Base-by-base conservation (phyloP, 2,797 vertebrate species). In the Halcyon smyrnensis region DNA sequence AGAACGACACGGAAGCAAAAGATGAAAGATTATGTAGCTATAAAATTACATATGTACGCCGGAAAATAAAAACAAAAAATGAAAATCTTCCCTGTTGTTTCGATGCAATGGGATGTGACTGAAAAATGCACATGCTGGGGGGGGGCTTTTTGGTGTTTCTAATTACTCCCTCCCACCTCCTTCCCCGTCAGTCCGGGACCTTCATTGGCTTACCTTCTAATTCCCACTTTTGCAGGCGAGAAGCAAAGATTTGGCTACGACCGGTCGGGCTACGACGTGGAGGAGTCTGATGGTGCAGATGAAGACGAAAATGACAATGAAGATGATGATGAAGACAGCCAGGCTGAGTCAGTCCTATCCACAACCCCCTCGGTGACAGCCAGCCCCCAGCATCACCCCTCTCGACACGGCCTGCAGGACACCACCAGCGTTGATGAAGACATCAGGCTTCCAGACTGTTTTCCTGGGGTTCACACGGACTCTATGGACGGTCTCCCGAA, bases 321-420 rank as follows among this genome's bases (percentile, higher is more conserved):
- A 39, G 99, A 99, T 11, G 99, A 99, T 5, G 99, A 99, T 62
- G 99, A 99, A 32, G 99, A 99, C 96, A 99, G 99, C 97, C 99
- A 99, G 97, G 98, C 99, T 0, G 99, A 99, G 90, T 99, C 99
- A 0, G 98, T 99, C 46, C 97, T 99, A 15, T 99, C 99, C 16
- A 99, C 99, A 19, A 98, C 99, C 10, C 99, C 99, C 10, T 99
- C 99, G 0, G 99, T 99, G 70, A 98, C 99, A 0, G 99, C 99
- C 92, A 99, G 99, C 96, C 99, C 99, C 1, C 99, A 99, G 97
- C 99, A 99, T 68, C 94, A 98, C 46, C 98, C 99, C 1, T 97
- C 97, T 19, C 95, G 98, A 48, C 96, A 96, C 1, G 6, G 98
- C 95, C 97, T 97, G 64, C 98, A 97, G 86, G 98, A 98, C 17